These are phyloP conservation scores for Alloscopus bannaensis DNA, from an alignment of 2,888 invertebrate species.

Conservation along the genomic window DNA sequence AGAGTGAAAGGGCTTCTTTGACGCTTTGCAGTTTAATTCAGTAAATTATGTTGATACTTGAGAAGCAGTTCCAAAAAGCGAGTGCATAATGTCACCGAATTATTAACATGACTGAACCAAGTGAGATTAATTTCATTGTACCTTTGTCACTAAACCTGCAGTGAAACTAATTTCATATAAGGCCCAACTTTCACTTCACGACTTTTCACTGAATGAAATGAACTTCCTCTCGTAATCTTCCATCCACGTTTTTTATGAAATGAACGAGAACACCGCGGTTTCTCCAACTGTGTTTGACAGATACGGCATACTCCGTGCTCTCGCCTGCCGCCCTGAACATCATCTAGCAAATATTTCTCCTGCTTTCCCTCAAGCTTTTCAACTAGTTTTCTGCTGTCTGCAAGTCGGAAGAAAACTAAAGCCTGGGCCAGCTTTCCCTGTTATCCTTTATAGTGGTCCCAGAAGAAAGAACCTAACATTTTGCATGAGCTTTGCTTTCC, in stretches of 20 bases:
- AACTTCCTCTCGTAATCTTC: conserved; percentile 44
- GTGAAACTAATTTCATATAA: conserved; percentile 47
- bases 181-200: conserved; percentile 45
- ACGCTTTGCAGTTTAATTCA: conserved; percentile 20
- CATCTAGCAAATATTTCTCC: conserved; percentile 11
- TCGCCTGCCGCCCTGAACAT: not conserved
- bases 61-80: conserved; percentile 30
- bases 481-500: conserved; percentile 39
- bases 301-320: no score
- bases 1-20: conserved; percentile 4
- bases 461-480: conserved; percentile 14
- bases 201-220: conserved; percentile 16
- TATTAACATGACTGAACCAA: conserved; percentile 1
- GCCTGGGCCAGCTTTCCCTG: conserved; percentile 38
- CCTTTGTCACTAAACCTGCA: conserved; percentile 38
- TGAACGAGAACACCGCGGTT: no score
- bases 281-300: no score
- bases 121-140: not conserved
- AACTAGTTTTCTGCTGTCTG: conserved; percentile 48
- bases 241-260: no score
- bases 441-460: conserved; percentile 43
- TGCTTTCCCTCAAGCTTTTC: conserved; percentile 7
- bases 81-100: conserved; percentile 6
- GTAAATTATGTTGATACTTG: conserved; percentile 50
- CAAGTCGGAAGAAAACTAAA: conserved; percentile 59